Evolutionary conservation across 2,113 vertebrate species (phyloP).

Genomic region (Aviceda subcristata): DNA sequence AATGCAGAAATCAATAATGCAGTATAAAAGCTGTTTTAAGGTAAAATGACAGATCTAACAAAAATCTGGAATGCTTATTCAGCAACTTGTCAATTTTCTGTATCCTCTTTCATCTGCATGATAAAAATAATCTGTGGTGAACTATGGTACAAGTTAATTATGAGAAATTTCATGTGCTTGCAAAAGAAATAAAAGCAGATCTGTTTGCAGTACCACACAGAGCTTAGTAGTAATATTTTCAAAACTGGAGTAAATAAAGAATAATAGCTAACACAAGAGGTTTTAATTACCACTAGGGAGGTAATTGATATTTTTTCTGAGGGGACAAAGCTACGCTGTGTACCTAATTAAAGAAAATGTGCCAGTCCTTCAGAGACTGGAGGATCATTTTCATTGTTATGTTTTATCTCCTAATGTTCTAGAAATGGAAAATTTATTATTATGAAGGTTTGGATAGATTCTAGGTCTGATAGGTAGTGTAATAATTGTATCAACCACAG

Average conservation of each 20-base stretch:
- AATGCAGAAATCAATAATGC: constrained; percentile 7
- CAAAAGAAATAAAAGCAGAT: background rate
- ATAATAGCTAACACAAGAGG: background rate
- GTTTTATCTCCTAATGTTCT: background rate
- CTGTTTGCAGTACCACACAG: background rate
- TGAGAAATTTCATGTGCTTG: background rate
- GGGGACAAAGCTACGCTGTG: background rate
- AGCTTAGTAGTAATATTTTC: background rate
- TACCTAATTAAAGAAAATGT: background rate
- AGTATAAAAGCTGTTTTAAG: background rate
- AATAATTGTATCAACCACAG: background rate
- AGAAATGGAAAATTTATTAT: background rate
- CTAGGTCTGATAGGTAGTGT: background rate
- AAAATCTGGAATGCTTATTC: background rate
- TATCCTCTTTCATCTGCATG: background rate
- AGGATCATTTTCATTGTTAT: background rate
- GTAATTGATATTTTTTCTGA: background rate
- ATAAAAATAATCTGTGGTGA: background rate
- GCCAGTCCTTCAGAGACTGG: background rate
- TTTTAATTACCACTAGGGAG: background rate
- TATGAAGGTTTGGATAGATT: background rate
- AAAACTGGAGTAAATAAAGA: constrained; percentile 7
- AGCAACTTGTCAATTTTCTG: background rate
- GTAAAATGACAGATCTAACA: background rate
- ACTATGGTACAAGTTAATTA: background rate